Base-by-base conservation (phyloP, 2,797 vertebrate species). In the Premnoplex brunnescens region DNA sequence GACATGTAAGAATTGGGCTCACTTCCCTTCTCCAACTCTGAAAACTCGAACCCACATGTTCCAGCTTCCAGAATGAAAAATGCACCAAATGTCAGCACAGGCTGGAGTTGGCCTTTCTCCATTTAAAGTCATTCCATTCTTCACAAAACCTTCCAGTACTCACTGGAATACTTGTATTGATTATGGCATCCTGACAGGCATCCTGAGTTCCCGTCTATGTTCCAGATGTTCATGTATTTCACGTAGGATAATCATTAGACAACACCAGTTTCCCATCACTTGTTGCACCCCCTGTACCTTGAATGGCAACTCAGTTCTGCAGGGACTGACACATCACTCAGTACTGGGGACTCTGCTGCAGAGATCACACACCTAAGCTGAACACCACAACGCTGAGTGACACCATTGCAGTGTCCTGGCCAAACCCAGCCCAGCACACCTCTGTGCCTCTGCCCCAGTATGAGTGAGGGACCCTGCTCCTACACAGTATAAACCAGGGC, bases 401-500 rank as follows among this genome's bases (percentile, higher is more conserved):
- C 2, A 3, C 21, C 37, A 6, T 39, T 21, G n/a, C 19, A 8
- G 3, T 15, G 20, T 24, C 16, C 46, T 4, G 6, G 24, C 30
- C 43, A 36, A 36, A 59, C 52, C 19, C 36, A 85, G 1, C 43
- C 23, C 56, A 2, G 16, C 27, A 36, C 36, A 23, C 32, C 27
- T 32, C 54, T 41, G n/a, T 26, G 64, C 22, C 30, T 67, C 76
- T 20, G 10, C 14, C 26, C 43, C 4, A 1, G 20, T 48, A 17
- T 7, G n/a, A 39, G 27, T 6, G 26, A 36, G 24, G 80, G 36
- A 49, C 0, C 2, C 68, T 32, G 9, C 18, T 37, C 28, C 54
- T 13, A 8, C 13, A 16, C 7, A 66, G 58, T 28, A 43, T 15
- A 75, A 55, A 55, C 24, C 15, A 23, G 23, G 14, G 23, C 69